phyloP scores from a whole-genome alignment of 2,888 invertebrate genomes.

The Phania funesta region DNA sequence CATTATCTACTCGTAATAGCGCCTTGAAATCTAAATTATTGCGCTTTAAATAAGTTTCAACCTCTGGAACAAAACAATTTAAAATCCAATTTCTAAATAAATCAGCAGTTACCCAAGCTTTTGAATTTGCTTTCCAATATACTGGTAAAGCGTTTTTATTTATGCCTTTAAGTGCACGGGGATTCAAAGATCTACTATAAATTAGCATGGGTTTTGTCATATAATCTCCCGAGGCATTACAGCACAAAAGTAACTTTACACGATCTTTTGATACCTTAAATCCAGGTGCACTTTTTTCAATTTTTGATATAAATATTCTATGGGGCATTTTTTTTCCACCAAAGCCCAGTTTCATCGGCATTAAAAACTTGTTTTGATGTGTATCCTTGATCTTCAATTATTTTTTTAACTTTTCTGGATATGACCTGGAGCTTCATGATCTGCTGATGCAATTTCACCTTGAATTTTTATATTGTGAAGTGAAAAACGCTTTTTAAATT shows the following conservation, averaged over 20 bases:
- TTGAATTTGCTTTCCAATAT: too few relatives aligned
- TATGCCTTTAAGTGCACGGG: too few relatives aligned
- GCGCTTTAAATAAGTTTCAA: too few relatives aligned
- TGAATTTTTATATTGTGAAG: too few relatives aligned
- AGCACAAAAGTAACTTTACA: background rate
- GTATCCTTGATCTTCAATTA: conserved; percentile 13
- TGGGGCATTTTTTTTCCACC: conserved; percentile 22
- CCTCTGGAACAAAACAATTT: too few relatives aligned
- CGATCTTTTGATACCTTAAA: too few relatives aligned
- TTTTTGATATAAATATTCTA: conserved; percentile 28
- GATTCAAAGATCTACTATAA: background rate
- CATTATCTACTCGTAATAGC: background rate
- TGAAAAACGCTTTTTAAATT: too few relatives aligned
- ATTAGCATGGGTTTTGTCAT: background rate
- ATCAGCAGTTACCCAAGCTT: too few relatives aligned
- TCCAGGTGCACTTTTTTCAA: conserved; percentile 18
- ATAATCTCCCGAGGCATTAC: background rate
- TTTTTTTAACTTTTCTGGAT: background rate
- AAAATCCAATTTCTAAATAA: too few relatives aligned
- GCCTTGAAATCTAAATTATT: conserved; percentile 14
- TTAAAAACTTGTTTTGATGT: conserved; percentile 20
- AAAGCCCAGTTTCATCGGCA: conserved; percentile 19
- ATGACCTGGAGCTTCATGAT: too few relatives aligned
- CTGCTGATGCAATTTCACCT: too few relatives aligned
- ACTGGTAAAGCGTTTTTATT: too few relatives aligned